Evolutionary conservation across 1,140 invertebrate species (phyloP), one percentile per base, ranked within the genome.

Genomic region (Coenobita brevimanus): DNA sequence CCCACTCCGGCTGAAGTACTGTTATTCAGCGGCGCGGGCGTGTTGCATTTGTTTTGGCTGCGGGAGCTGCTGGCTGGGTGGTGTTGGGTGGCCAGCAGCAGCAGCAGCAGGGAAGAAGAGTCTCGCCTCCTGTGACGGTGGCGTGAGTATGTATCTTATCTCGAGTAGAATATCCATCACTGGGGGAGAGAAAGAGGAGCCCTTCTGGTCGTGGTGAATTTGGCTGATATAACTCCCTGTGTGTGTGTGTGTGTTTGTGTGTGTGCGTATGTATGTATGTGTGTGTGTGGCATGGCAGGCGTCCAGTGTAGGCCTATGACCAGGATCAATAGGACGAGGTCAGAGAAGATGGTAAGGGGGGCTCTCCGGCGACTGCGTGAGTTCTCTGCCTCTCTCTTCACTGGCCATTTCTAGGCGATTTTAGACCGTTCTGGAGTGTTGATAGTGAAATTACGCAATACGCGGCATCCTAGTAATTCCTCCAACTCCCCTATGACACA

Each of bases 291-390:
- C n/a, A n/a, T n/a, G 80, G 84, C 85, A 87, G 69, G 54, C 78
- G 79, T 41, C 85, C 85, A 71, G 57, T 87, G 62, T 87, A 87
- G 85, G 85, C 85, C 85, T 87, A 87, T 87, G 85, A 87, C 30
- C 43, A 41, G 78, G 85, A 87, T 87, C 85, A 87, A 87, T 87
- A 87, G 85, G 67, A 41, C 64, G 85, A 87, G 85, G 85, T 87
- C 76, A 87, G 85, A 87, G 85, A 69, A 87, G 85, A 87, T 87
- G 85, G 76, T 80, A 60, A n/a, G n/a, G n/a, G n/a, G 76, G 62
- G 38, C 36, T 46, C 76, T 24, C 15, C 46, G 60, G 76, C 78
- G 76, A 64, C 78, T 87, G 85, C 78, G 76, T 87, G 38, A 79
- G 76, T 43, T 60, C 60, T 80, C 76, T 60, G 36, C 57, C 76